Conservation (phyloP, 2,888 invertebrate species). For the Pherbina coryleti region DNA sequence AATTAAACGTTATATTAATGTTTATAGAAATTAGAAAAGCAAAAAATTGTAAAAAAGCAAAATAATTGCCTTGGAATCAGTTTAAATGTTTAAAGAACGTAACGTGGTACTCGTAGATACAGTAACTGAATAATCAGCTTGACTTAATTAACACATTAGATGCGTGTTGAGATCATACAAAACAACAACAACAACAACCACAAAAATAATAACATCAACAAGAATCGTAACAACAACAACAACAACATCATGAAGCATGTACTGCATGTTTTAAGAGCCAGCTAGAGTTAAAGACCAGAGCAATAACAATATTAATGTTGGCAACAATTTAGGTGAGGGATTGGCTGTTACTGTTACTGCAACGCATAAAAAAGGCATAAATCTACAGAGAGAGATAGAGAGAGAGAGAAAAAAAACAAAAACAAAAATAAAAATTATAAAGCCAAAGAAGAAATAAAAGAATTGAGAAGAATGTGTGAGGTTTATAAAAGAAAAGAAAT, state of each 20-base stretch:
- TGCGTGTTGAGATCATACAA: not conserved
- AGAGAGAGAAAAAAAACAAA: not conserved
- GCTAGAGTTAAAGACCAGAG: too few species aligned
- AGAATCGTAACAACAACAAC: not conserved
- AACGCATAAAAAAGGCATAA: slow-evolving; percentile 14
- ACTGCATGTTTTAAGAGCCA: not conserved
- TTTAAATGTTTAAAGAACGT: not conserved
- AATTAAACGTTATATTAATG: not conserved
- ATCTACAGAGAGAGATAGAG: not conserved
- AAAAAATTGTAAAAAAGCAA: not conserved
- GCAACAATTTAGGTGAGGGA: slow-evolving; percentile 8
- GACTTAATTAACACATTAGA: slow-evolving; percentile 19
- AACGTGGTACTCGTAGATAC: not conserved
- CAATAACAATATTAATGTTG: not conserved
- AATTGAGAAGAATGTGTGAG: not conserved
- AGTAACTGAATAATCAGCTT: slow-evolving; percentile 6
- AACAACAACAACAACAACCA: not conserved
- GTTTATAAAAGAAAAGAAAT: not conserved
- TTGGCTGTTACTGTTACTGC: slow-evolving; percentile 17
- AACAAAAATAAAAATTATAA: not conserved
- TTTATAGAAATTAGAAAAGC: not conserved
- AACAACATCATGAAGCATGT: not conserved
- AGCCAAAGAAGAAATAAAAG: not conserved
- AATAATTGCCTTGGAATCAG: not conserved
- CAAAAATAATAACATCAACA: slow-evolving; percentile 19